Base-by-base conservation (phyloP, 2,113 vertebrate species). In the Prochilodus magdalenae region DNA sequence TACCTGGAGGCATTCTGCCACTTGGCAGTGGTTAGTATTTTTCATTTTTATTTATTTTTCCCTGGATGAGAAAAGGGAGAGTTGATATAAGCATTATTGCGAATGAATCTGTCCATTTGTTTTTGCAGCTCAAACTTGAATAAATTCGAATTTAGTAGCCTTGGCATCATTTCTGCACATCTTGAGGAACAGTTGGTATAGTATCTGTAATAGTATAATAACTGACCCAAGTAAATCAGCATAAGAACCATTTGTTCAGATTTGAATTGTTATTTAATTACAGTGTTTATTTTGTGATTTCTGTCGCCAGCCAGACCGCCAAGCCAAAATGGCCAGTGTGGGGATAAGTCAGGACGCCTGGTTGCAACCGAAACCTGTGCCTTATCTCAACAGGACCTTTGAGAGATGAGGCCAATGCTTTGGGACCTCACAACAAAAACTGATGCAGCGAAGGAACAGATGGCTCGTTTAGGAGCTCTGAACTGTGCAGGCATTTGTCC, bases 161-260 rank as follows among this genome's bases (percentile, higher is more conserved):
- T 47, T 72, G 67, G 57, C 18, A 27, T 14, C 3, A 62, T 71
- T n/a, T 73, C 57, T 80, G 57, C 69, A 62, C 36, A 72, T 80
- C 14, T 62, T 73, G 55, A 80, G n/a, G 22, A 79, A 71, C 66
- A 71, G n/a, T 62, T 49, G 67, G 67, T 63, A 4, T 51, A n/a
- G 33, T 30, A 63, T 24, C 30, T 20, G 36, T 11, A 49, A 73
- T 47, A 36, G 8, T 47, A 62, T 53, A 18, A 72, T 44, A 59
- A 70, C 15, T 71, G 77, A 30, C n/a, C 15, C 16, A 71, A 18
- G 3, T n/a, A 14, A 60, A 72, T 44, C 30, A 40, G 22, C 24
- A 22, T 3, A 11, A 29, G 51, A 65, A 26, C 26, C 60, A 59
- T 79, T 69, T 18, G 47, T 77, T 69, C 20, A 4, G 36, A 44